These are phyloP conservation scores for Ciona savignyi DNA, from an alignment of 23 tunicate genomes.

Conservation along the genomic window DNA sequence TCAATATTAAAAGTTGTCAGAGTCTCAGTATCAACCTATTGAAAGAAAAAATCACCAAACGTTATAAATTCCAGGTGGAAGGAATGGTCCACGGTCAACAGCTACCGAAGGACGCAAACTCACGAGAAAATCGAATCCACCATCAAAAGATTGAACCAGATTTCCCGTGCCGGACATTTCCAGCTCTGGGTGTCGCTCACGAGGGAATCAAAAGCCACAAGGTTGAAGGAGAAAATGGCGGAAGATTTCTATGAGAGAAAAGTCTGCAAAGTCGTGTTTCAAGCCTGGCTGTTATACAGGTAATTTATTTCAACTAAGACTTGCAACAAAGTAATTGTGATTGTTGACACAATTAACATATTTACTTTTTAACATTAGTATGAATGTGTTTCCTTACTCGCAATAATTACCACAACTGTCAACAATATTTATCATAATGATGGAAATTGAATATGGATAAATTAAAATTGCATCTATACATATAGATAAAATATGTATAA, in stretches of 20 bases:
- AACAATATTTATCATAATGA: no score
- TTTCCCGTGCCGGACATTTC: conserved; percentile 13
- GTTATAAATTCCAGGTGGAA: conserved; percentile 29
- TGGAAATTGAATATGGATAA: no score
- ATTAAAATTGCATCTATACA: no score
- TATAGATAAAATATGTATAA: no score
- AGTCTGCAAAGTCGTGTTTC: conserved; percentile 32
- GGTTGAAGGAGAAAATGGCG: conserved; percentile 9
- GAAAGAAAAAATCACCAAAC: not conserved
- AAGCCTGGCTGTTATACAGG: conserved; percentile 69
- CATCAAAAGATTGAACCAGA: conserved; percentile 2
- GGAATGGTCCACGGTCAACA: conserved; percentile 49
- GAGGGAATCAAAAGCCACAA: not conserved
- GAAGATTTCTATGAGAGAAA: conserved; percentile 18
- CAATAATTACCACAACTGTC: no score
- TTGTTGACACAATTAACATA: no score
- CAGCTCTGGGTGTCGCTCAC: conserved; percentile 22
- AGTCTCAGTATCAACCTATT: no score
- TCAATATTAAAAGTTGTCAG: no score
- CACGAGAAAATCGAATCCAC: conserved; percentile 9
- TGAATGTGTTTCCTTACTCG: no score
- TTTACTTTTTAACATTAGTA: no score
- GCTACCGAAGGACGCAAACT: conserved; percentile 23
- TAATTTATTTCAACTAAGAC: not conserved
- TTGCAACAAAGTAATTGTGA: no score